These are phyloP conservation scores for Anguilla marmorata DNA, from an alignment of 2,797 vertebrate genomes.

Conservation along the genomic window DNA sequence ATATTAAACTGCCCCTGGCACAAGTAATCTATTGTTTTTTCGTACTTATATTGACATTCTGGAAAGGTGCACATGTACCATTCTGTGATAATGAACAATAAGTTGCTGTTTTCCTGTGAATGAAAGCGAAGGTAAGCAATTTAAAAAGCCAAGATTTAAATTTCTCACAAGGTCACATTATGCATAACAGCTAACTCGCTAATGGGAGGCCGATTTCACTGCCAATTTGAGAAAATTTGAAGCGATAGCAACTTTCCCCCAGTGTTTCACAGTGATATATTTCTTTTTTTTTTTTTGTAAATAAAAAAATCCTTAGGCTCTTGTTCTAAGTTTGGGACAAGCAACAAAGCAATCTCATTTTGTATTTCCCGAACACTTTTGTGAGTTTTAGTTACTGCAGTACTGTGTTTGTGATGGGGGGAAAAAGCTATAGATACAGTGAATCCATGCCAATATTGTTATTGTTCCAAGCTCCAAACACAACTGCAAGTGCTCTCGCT, in stretches of 20 bases:
- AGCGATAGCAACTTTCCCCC: not conserved
- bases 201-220: not conserved
- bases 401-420: too few relatives aligned
- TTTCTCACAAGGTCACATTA: slow-evolving; percentile 9
- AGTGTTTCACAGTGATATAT: not conserved
- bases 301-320: not conserved
- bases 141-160: slow-evolving; percentile 63
- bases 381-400: too few relatives aligned
- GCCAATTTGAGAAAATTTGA: not conserved
- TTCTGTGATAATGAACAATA: slow-evolving; percentile 70
- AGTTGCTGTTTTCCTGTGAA: slow-evolving; percentile 76
- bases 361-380: too few relatives aligned
- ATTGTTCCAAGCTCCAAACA: not conserved
- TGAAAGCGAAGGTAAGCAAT: slow-evolving; percentile 76
- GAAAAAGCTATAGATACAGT: too few relatives aligned
- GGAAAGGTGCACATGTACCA: slow-evolving; percentile 67
- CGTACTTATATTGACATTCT: slow-evolving; percentile 74
- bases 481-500: slow-evolving; percentile 30
- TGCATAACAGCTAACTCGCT: not conserved
- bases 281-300: not conserved
- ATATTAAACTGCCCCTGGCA: slow-evolving; percentile 30
- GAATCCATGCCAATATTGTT: too few relatives aligned
- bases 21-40: slow-evolving; percentile 69
- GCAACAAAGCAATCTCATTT: too few relatives aligned
- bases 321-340: too few relatives aligned